Percentiles rank a stretch among this genome's conserved stretches.
phyloP scores from a whole-genome alignment of 2,113 vertebrate species.

The Ahaetulla prasina region DNA sequence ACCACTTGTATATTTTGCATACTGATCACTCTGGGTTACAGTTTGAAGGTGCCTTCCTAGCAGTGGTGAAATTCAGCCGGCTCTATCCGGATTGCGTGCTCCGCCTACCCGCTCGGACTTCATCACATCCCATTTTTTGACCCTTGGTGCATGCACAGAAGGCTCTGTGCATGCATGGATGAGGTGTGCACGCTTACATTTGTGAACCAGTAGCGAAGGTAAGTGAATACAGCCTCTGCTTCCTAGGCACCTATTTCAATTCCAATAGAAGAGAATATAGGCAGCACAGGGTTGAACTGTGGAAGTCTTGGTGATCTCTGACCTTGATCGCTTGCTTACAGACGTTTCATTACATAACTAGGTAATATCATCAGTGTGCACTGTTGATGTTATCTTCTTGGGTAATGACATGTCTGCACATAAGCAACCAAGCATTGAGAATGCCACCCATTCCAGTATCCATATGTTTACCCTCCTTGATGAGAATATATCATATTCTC shows the following conservation, averaged over 20 bases:
- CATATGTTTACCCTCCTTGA: neutral
- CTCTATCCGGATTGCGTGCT: too few species aligned
- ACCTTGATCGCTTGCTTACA: neutral
- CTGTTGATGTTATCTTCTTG: neutral
- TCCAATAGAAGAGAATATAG: neutral
- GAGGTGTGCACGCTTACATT: too few species aligned
- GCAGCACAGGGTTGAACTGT: neutral
- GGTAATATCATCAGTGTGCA: neutral
- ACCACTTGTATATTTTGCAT: neutral
- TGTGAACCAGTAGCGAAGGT: too few species aligned
- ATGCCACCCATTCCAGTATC: neutral
- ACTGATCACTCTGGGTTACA: neutral
- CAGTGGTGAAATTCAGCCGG: too few species aligned
- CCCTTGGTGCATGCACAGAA: too few species aligned
- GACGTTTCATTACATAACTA: neutral
- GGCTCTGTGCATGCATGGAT: too few species aligned
- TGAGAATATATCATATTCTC: neutral
- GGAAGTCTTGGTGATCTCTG: neutral
- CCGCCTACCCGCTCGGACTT: too few species aligned
- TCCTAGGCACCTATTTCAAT: neutral
- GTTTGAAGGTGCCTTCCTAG: neutral
- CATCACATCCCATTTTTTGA: too few species aligned
- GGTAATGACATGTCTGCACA: neutral
- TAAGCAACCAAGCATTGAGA: neutral
- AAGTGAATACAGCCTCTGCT: too few species aligned